Evolutionary conservation across 2,888 invertebrate genomes (phyloP).

Genomic region (Orthosia gothica): DNA sequence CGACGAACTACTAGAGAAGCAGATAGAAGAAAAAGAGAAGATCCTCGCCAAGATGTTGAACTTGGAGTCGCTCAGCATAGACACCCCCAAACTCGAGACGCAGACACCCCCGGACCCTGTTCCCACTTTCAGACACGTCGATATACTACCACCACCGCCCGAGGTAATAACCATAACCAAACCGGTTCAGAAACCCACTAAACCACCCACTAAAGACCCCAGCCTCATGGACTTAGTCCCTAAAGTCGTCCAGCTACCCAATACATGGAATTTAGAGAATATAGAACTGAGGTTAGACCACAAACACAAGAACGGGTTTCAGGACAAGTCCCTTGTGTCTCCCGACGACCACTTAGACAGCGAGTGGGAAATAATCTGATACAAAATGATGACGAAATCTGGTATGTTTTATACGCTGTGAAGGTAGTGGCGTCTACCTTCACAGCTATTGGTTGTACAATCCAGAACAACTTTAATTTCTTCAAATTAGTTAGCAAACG

Average conservation of each 20-base stretch:
- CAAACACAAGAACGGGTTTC: slow-evolving; percentile 75
- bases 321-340: slow-evolving; percentile 76
- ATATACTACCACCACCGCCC: slow-evolving; percentile 42
- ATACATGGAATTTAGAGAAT: slow-evolving; percentile 91
- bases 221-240: slow-evolving; percentile 82
- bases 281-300: slow-evolving; percentile 85
- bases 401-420: slow-evolving; percentile 31
- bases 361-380: slow-evolving; percentile 89
- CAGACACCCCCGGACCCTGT: slow-evolving; percentile 41
- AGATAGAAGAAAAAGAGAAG: slow-evolving; percentile 95
- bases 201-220: slow-evolving; percentile 57
- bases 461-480: not conserved
- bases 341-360: slow-evolving; percentile 86
- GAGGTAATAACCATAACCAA: slow-evolving; percentile 39
- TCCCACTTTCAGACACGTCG: slow-evolving; percentile 49
- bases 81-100: slow-evolving; percentile 53
- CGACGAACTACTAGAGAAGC: slow-evolving; percentile 93
- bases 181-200: slow-evolving; percentile 44
- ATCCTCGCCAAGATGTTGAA: slow-evolving; percentile 93
- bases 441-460: slow-evolving; percentile 28
- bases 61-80: slow-evolving; percentile 90
- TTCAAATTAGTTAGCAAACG: not conserved
- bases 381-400: slow-evolving; percentile 46
- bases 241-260: slow-evolving; percentile 90
- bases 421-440: slow-evolving; percentile 13